These are phyloP conservation scores for Hydrozoanthus tunicans DNA, from an alignment of 64 coral and sea anemone genomes.

Conservation along the genomic window DNA sequence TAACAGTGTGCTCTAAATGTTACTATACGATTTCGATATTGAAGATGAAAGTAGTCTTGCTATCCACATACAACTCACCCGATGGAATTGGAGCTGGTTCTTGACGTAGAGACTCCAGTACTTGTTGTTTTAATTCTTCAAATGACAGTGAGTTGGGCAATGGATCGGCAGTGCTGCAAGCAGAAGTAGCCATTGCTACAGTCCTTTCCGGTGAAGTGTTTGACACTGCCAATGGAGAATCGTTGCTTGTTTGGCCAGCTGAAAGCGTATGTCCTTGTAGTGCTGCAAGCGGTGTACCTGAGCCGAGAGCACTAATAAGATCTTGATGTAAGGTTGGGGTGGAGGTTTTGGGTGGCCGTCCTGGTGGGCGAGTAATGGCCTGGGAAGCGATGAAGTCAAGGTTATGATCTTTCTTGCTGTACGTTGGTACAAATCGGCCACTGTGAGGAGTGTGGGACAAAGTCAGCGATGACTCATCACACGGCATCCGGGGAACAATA, in stretches of 20 bases:
- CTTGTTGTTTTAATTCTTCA: constrained; percentile 90
- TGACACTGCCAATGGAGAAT: not conserved
- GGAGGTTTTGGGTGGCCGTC: constrained; percentile 81
- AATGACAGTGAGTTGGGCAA: constrained; percentile 84
- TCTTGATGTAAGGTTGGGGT: constrained; percentile 56
- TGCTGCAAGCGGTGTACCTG: constrained; percentile 25
- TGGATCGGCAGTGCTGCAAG: constrained; percentile 64
- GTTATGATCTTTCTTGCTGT: constrained; percentile 76
- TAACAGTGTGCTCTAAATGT: too few species aligned
- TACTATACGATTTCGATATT: too few species aligned
- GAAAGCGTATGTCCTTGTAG: constrained; percentile 20
- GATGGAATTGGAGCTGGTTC: constrained; percentile 91
- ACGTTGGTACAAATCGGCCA: constrained; percentile 83
- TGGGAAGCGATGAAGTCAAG: constrained; percentile 57
- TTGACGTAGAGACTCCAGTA: constrained; percentile 92
- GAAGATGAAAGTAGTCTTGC: not conserved
- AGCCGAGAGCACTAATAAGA: constrained; percentile 35
- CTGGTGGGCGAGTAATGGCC: constrained; percentile 76
- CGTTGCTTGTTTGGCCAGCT: constrained; percentile 33
- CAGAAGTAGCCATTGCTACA: constrained; percentile 55
- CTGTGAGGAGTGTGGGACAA: constrained; percentile 82
- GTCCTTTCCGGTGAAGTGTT: constrained; percentile 20
- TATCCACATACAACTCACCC: constrained; percentile 50
- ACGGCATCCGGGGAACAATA: constrained; percentile 89
- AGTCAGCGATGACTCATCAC: constrained; percentile 84